Percentiles rank a stretch among this genome's conserved stretches.
Evolutionary conservation across 2,888 invertebrate genomes (phyloP).

Genomic region (Hirtodrosophila histrioides): DNA sequence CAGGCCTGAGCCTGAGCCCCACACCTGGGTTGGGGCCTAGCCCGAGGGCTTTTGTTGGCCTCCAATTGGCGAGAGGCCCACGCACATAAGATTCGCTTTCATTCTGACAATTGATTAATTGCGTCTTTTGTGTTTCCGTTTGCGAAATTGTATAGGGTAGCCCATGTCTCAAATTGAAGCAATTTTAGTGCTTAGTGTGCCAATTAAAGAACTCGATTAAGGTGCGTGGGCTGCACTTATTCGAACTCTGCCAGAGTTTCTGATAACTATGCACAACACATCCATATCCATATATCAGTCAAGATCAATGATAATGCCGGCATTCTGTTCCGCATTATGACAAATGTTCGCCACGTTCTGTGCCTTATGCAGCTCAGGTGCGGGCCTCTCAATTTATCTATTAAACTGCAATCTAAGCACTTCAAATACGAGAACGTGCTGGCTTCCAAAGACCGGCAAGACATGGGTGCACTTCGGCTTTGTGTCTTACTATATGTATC

Average conservation of each 20-base stretch:
- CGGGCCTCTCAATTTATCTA: slow-evolving; percentile 59
- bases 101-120: slow-evolving; percentile 73
- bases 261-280: slow-evolving; percentile 23
- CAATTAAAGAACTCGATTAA: slow-evolving; percentile 48
- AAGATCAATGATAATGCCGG: slow-evolving; percentile 7
- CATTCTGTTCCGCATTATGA: slow-evolving; percentile 72
- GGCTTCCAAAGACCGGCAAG: slow-evolving; percentile 39
- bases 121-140: slow-evolving; percentile 51
- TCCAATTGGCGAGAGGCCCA: slow-evolving; percentile 50
- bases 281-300: slow-evolving; percentile 26
- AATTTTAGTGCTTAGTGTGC: slow-evolving; percentile 43
- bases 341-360: slow-evolving; percentile 62
- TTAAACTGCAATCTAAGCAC: slow-evolving; percentile 64
- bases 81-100: slow-evolving; percentile 61
- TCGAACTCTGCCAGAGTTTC: slow-evolving; percentile 34
- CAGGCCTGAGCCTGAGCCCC: slow-evolving; percentile 7
- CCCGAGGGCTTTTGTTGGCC: slow-evolving; percentile 49
- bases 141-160: slow-evolving; percentile 54
- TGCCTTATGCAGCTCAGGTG: slow-evolving; percentile 70
- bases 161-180: slow-evolving; percentile 40
- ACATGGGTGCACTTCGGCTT: slow-evolving; percentile 44
- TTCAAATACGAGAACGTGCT: slow-evolving; percentile 66
- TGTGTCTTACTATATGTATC: slow-evolving; percentile 39
- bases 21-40: slow-evolving; percentile 35
- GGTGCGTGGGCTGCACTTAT: slow-evolving; percentile 38